Conservation (phyloP, 2,888 invertebrate genomes). For the Athripsodes cinereus region DNA sequence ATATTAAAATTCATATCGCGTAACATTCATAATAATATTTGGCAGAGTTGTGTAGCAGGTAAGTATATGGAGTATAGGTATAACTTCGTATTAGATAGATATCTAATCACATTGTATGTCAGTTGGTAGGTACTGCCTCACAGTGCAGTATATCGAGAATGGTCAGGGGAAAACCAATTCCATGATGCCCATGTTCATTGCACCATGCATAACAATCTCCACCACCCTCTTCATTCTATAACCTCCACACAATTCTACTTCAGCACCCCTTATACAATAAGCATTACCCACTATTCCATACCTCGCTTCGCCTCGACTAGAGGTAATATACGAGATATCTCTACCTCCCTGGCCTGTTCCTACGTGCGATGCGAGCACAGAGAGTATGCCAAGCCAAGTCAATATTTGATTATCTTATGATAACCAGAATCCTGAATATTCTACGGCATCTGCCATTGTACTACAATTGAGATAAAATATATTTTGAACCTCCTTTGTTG, state of each 20-base stretch:
- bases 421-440: neutral
- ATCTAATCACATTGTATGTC: too few relatives aligned
- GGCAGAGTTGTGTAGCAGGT: too few relatives aligned
- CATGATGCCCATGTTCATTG: constrained; percentile 4
- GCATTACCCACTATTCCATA: neutral
- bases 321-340: too few relatives aligned
- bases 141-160: neutral
- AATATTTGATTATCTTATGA: constrained; percentile 1
- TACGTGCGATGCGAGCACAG: constrained; percentile 2
- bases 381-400: neutral
- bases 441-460: neutral
- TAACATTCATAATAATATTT: too few relatives aligned
- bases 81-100: too few relatives aligned
- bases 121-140: neutral
- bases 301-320: neutral
- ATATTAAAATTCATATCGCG: too few relatives aligned
- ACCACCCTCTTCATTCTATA: neutral
- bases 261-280: neutral
- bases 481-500: neutral
- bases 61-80: too few relatives aligned
- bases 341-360: too few relatives aligned
- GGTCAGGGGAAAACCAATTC: neutral
- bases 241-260: neutral
- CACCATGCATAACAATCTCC: constrained; percentile 13
- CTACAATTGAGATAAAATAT: neutral